These are phyloP conservation scores for Pollimyrus isidori DNA, from an alignment of 2,113 vertebrate species.

Conservation along the genomic window DNA sequence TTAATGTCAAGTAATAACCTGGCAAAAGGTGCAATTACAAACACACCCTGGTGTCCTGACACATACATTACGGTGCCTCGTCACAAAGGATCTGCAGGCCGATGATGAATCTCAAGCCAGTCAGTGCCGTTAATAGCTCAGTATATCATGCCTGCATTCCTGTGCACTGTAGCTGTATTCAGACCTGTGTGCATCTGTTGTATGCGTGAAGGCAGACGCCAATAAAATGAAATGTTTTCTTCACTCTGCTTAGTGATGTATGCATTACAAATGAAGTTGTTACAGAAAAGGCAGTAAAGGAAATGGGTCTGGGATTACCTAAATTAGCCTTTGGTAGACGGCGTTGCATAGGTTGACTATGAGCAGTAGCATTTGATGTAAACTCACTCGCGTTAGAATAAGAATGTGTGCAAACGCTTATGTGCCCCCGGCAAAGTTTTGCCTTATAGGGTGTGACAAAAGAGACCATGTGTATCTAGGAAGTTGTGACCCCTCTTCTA, in stretches of 20 bases:
- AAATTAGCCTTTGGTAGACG: not conserved
- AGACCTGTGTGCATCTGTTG: not conserved
- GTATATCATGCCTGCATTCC: not conserved
- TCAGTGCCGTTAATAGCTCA: not conserved
- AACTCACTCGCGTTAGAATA: not conserved
- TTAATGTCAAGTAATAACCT: conserved; percentile 23
- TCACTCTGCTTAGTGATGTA: not conserved
- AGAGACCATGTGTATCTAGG: not conserved
- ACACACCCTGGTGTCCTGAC: not conserved
- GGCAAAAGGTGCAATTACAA: not conserved
- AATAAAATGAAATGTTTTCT: not conserved
- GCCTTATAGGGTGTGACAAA: not conserved
- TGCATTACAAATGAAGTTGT: not conserved
- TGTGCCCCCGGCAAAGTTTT: not conserved
- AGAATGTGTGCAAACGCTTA: not conserved
- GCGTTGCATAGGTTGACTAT: not conserved
- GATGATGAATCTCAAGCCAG: not conserved
- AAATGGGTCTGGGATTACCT: not conserved
- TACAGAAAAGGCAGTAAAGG: not conserved
- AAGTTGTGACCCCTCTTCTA: not conserved
- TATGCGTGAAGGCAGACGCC: not conserved
- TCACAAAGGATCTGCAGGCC: not conserved
- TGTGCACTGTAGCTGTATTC: not conserved
- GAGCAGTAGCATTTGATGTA: not conserved
- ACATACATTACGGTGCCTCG: not conserved